These are phyloP conservation scores for Pardosa pseudoannulata DNA, from an alignment of 2,888 invertebrate species.

Conservation along the genomic window DNA sequence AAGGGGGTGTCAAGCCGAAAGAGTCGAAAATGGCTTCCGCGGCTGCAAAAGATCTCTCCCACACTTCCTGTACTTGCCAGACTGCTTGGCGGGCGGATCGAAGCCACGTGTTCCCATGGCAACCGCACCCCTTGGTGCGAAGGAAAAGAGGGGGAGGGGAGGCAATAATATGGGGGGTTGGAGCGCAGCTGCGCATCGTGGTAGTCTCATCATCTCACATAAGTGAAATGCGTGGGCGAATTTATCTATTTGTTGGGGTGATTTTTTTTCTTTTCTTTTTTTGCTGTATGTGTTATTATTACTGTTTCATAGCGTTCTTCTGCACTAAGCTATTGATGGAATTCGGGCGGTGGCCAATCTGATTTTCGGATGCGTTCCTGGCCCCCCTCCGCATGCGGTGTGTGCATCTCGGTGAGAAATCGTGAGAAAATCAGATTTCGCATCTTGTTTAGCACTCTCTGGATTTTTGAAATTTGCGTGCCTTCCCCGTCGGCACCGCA, in stretches of 20 bases:
- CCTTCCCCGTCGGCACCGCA: no score
- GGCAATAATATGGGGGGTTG: background rate
- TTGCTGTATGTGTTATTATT: background rate
- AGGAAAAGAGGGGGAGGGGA: conserved; percentile 18
- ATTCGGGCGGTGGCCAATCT: conserved; percentile 4
- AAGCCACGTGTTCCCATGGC: conserved; percentile 70
- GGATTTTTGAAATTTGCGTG: no score
- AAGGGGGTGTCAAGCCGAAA: conserved; percentile 19
- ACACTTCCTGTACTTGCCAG: conserved; percentile 51
- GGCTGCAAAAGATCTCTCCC: conserved; percentile 46
- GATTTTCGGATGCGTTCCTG: no score
- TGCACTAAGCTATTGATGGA: background rate
- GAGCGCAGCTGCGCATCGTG: conserved; percentile 59
- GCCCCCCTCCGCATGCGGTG: no score
- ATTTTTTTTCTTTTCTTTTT: conserved; percentile 15
- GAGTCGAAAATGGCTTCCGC: conserved; percentile 69
- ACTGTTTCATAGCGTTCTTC: background rate
- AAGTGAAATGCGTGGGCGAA: conserved; percentile 47
- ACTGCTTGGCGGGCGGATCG: conserved; percentile 67
- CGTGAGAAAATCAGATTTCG: no score
- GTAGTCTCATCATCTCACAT: conserved; percentile 52
- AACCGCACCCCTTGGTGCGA: conserved; percentile 59
- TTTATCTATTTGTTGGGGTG: conserved; percentile 45
- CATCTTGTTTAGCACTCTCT: no score
- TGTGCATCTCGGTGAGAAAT: no score